Conservation (phyloP, 2,888 invertebrate species). For the Hydrotaea cyrtoneurina region DNA sequence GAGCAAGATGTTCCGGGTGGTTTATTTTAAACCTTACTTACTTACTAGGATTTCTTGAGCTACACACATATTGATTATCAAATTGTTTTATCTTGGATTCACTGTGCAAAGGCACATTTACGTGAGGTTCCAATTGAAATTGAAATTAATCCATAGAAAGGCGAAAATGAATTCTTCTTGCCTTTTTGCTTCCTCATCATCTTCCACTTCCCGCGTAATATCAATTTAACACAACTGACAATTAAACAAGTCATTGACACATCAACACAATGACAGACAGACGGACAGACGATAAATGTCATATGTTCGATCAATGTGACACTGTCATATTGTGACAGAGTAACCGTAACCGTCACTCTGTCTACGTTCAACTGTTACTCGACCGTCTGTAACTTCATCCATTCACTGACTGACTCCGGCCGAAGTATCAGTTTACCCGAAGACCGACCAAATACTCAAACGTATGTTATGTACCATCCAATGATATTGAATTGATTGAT, state of each 20-base stretch:
- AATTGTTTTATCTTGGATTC: too few relatives aligned
- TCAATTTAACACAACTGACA: constrained; percentile 56
- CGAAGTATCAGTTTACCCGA: constrained; percentile 47
- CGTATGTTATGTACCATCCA: too few relatives aligned
- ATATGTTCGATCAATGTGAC: constrained; percentile 35
- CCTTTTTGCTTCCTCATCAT: not conserved
- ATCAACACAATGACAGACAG: constrained; percentile 33
- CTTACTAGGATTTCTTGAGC: too few relatives aligned
- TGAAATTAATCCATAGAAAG: constrained; percentile 1
- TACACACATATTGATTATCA: too few relatives aligned
- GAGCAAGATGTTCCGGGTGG: too few relatives aligned
- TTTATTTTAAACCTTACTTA: too few relatives aligned
- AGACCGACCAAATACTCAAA: not conserved
- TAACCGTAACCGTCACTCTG: constrained; percentile 54
- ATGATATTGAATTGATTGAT: constrained; percentile 45
- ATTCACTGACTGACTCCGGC: not conserved
- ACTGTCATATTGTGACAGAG: too few relatives aligned
- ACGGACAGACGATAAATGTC: constrained; percentile 10
- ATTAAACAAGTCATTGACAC: constrained; percentile 61
- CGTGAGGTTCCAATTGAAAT: not conserved
- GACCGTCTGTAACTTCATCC: not conserved
- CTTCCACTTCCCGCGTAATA: not conserved
- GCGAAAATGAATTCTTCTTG: constrained; percentile 1
- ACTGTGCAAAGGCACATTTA: not conserved
- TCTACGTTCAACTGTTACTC: constrained; percentile 34